These are phyloP conservation scores for Neoascia interrupta DNA, from an alignment of 2,888 invertebrate species.

Conservation along the genomic window DNA sequence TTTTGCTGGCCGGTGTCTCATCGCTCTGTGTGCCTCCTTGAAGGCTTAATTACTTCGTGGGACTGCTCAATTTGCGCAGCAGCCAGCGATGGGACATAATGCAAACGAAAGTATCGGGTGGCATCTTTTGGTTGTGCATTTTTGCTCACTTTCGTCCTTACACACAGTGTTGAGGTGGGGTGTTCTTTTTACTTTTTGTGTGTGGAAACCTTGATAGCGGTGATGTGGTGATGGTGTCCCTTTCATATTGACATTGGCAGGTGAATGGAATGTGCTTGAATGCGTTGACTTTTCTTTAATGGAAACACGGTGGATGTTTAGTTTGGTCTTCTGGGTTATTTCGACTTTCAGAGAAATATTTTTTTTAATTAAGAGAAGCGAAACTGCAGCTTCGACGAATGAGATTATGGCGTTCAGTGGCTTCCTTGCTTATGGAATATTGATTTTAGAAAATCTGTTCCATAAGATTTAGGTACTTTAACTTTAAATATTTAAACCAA, in stretches of 20 bases:
- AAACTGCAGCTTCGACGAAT: too few species aligned
- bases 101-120: conserved; percentile 3
- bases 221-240: conserved; percentile 8
- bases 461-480: too few species aligned
- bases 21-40: conserved; percentile 28
- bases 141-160: background rate
- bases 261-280: conserved; percentile 16
- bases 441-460: too few species aligned
- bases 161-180: background rate
- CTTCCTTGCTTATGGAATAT: too few species aligned
- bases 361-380: too few species aligned
- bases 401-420: too few species aligned
- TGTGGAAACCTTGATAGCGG: conserved; percentile 20
- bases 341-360: too few species aligned
- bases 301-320: too few species aligned
- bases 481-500: too few species aligned
- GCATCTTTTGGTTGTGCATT: background rate
- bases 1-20: conserved; percentile 20
- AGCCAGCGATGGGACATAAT: conserved; percentile 3
- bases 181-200: background rate
- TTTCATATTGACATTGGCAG: conserved; percentile 42
- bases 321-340: too few species aligned
- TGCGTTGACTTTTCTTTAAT: conserved; percentile 44
- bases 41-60: conserved; percentile 57
- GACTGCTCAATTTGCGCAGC: conserved; percentile 45